Percentiles rank a stretch among this genome's conserved stretches.
phyloP scores from a whole-genome alignment of 2,888 invertebrate species.

The Stramonita haemastoma region DNA sequence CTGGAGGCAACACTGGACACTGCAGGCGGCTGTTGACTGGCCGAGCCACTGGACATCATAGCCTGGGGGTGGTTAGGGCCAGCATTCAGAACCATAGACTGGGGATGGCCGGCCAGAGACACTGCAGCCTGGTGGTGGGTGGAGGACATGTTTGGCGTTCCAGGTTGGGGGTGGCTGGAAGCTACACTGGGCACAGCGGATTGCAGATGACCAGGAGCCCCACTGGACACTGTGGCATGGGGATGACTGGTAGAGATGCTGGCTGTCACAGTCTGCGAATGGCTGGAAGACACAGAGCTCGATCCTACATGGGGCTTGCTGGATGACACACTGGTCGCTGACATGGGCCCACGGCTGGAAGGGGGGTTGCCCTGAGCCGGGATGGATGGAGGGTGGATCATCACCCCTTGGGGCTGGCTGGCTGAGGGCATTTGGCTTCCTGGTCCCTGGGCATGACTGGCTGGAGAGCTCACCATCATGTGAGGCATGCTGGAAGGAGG shows the following conservation, averaged over 20 bases:
- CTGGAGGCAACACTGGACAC: background rate
- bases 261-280: background rate
- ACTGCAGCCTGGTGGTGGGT: background rate
- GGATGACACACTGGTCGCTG: background rate
- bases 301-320: background rate
- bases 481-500: slow-evolving; percentile 3
- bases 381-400: background rate
- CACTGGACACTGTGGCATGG: background rate
- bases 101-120: background rate
- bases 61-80: background rate
- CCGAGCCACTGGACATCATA: background rate
- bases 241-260: background rate
- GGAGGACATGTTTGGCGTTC: background rate
- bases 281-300: background rate
- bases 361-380: background rate
- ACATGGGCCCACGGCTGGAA: background rate
- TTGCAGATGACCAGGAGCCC: background rate
- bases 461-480: background rate
- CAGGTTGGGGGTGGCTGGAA: background rate
- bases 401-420: background rate
- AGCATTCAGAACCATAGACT: background rate
- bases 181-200: background rate
- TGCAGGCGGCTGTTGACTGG: background rate
- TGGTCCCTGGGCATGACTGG: background rate
- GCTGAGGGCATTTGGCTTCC: background rate